Evolutionary conservation across 37 sponge, comb jelly and placozoan species (phyloP).

Genomic region (Diacarnus erythraeanus): DNA sequence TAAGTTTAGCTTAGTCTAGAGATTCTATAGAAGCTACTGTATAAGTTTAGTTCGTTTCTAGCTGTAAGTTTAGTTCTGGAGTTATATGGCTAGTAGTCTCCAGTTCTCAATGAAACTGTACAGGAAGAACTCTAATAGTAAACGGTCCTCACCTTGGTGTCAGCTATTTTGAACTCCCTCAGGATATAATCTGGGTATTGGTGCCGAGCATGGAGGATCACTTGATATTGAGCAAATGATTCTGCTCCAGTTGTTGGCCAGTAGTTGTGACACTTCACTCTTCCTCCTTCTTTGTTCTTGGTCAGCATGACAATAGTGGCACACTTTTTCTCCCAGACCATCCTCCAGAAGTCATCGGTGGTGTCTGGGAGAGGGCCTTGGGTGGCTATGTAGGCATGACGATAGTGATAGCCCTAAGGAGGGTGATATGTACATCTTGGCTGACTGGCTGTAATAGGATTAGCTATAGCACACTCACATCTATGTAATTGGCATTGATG

Average conservation of each 20-base stretch:
- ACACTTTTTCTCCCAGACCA: conserved; percentile 90
- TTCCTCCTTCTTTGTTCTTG: conserved; percentile 68
- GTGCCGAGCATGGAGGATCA: conserved; percentile 29
- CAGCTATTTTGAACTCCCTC: conserved; percentile 79
- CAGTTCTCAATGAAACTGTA: neutral
- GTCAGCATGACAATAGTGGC: conserved; percentile 90
- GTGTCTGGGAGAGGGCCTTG: conserved; percentile 93
- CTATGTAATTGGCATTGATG: conserved; percentile 94
- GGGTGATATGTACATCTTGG: neutral
- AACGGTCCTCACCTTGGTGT: conserved; percentile 49
- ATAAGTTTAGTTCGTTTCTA: too few relatives aligned
- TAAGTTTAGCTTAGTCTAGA: too few relatives aligned
- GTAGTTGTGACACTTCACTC: conserved; percentile 80
- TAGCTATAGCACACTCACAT: too few relatives aligned
- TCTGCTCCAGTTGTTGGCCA: conserved; percentile 82
- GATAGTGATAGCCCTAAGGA: conserved; percentile 66
- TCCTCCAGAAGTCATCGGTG: conserved; percentile 87
- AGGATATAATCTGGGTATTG: conserved; percentile 66
- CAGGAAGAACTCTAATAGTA: neutral
- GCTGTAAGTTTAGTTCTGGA: neutral
- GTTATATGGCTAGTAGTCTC: neutral
- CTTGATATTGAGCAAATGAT: conserved; percentile 44
- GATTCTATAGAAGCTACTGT: too few relatives aligned
- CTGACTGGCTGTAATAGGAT: too few relatives aligned
- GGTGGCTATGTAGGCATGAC: conserved; percentile 85